A percentile compares a stretch with the other conserved stretches of the same genome.
phyloP scores from a whole-genome alignment of 2,797 vertebrate genomes.

The Leptatherina wallacei region DNA sequence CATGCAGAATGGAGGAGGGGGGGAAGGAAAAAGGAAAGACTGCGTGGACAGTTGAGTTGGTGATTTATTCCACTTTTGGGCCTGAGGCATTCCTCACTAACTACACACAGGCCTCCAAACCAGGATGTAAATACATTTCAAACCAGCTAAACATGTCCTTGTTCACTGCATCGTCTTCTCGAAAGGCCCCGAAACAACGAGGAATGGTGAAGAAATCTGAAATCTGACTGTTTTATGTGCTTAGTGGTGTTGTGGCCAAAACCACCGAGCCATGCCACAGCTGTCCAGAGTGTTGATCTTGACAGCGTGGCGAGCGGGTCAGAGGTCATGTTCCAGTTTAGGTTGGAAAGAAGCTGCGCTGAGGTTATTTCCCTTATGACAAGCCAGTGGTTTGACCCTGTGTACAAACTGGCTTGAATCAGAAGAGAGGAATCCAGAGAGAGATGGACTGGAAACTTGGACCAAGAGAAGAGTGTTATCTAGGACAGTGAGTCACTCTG shows the following conservation, averaged over 20 bases:
- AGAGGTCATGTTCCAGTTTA: constrained; percentile 70
- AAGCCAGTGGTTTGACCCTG: constrained; percentile 58
- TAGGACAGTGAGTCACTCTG: constrained; percentile 27
- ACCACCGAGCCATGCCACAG: constrained; percentile 55
- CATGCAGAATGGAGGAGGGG: constrained; percentile 31
- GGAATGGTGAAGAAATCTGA: constrained; percentile 24
- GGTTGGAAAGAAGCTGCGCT: constrained; percentile 43
- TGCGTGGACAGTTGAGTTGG: constrained; percentile 28
- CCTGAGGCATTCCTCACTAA: constrained; percentile 59
- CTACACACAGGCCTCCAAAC: constrained; percentile 55
- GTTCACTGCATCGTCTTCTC: constrained; percentile 14
- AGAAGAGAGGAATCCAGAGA: constrained; percentile 50
- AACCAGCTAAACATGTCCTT: constrained; percentile 36
- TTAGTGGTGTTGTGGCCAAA: constrained; percentile 53
- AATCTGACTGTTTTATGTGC: constrained; percentile 38
- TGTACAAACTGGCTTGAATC: constrained; percentile 42
- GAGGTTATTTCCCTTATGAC: constrained; percentile 52
- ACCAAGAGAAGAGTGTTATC: constrained; percentile 9
- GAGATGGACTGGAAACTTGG: constrained; percentile 42
- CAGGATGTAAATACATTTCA: constrained; percentile 41
- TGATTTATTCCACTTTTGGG: constrained; percentile 65
- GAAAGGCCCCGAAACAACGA: constrained; percentile 26
- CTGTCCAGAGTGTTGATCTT: constrained; percentile 72
- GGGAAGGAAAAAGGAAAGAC: constrained; percentile 18
- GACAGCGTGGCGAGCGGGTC: constrained; percentile 64